phyloP scores from a whole-genome alignment of 2,113 vertebrate species.

The Ameiurus melas region DNA sequence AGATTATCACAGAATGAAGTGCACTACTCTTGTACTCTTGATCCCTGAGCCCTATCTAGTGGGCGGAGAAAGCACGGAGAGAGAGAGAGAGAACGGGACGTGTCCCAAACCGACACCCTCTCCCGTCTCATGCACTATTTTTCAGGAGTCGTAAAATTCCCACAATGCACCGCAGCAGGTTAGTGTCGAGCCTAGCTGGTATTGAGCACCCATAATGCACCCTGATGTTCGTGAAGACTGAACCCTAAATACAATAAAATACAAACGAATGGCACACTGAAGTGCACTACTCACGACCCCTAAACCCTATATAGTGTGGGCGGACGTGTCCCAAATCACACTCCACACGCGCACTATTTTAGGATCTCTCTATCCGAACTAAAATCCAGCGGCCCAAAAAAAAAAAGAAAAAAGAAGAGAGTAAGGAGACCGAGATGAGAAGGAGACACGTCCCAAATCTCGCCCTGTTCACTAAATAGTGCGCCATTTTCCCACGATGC shows the following conservation, averaged over 20 bases:
- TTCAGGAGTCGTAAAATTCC: background rate
- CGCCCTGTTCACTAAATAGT: slow-evolving; percentile 4
- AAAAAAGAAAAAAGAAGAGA: too few relatives aligned
- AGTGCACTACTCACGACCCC: background rate
- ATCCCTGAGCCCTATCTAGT: background rate
- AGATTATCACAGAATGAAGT: background rate
- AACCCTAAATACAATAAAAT: background rate
- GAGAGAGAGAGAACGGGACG: background rate
- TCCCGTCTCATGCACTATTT: background rate
- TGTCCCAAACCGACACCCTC: background rate
- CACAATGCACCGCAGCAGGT: background rate
- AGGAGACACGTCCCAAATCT: background rate
- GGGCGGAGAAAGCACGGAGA: background rate
- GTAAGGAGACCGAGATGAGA: accelerated
- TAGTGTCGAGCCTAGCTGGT: background rate
- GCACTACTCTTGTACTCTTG: background rate
- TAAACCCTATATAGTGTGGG: background rate
- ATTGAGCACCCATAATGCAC: background rate
- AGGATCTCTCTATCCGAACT: too few relatives aligned
- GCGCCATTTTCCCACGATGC: background rate
- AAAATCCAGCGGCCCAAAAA: background rate
- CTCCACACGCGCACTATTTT: background rate
- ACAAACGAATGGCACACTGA: background rate
- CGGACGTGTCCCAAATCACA: background rate
- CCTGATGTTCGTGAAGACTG: background rate